Evolutionary conservation across 1,140 invertebrate species (phyloP).

Genomic region (Physella acuta): DNA sequence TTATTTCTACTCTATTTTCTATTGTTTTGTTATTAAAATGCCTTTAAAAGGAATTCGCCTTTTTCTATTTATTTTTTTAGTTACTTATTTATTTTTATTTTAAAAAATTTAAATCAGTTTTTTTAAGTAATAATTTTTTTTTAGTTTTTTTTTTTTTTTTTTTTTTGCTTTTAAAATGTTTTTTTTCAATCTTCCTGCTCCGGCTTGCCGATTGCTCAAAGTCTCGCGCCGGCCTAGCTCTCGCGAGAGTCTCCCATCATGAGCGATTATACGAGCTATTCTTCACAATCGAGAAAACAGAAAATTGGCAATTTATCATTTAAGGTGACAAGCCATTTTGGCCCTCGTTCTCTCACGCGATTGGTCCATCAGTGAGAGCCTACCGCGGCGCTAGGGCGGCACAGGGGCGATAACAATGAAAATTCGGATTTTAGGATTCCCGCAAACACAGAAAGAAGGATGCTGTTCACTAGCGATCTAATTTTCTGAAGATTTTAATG

Average conservation of each 20-base stretch:
- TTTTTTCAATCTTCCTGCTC: too few relatives aligned
- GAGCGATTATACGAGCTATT: constrained; percentile 16
- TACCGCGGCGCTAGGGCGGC: neutral
- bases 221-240: neutral
- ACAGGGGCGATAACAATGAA: constrained; percentile 12
- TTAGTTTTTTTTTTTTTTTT: too few relatives aligned
- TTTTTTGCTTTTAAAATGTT: too few relatives aligned
- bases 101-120: too few relatives aligned
- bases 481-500: too few relatives aligned
- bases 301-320: constrained; percentile 24
- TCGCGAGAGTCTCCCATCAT: constrained; percentile 17
- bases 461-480: too few relatives aligned
- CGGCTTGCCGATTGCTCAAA: constrained; percentile 8
- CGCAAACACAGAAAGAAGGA: neutral
- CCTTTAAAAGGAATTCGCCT: too few relatives aligned
- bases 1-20: too few relatives aligned
- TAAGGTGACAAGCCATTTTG: constrained; percentile 17
- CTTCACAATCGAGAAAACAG: constrained; percentile 18
- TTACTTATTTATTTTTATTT: too few relatives aligned
- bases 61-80: too few relatives aligned
- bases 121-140: too few relatives aligned
- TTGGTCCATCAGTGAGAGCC: constrained; percentile 11
- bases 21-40: too few relatives aligned
- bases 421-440: constrained; percentile 10
- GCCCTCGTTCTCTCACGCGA: constrained; percentile 1